Base-by-base conservation (phyloP, 1,140 invertebrate species). In the Riptortus pedestris region DNA sequence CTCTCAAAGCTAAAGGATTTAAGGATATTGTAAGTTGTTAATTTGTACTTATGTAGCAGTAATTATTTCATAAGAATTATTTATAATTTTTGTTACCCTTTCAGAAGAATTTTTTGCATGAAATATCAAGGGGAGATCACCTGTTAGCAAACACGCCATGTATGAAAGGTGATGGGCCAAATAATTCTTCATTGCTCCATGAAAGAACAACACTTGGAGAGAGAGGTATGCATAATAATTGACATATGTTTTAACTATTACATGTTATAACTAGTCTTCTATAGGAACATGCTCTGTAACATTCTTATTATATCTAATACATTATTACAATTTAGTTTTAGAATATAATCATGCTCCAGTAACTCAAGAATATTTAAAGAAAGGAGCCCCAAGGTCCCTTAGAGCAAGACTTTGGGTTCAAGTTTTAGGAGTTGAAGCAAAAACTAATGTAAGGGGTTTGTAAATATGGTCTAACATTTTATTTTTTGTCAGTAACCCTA, bases 361-460 rank as follows among this genome's bases (percentile, higher is more conserved):
- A 7, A 83, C 83, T 60, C 86, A 89, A 74, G 91, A 94, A 75
- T 94, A 84, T 77, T 75, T 91, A 1, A 94, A 94, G 77, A 85
- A 83, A 67, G 91, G 91, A 1, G 88, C 87, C 69, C 90, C 91
- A 0, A 80, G 85, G 66, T 84, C 84, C 65, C 74, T 92, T 1
- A 75, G 92, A 51, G 85, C 85, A 0, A 81, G 78, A 68, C 75
- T 94, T 1, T 95, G 91, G 91, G 80, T 84, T 1, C 82, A 91
- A 65, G 84, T 93, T 16, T 77, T 95, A 22, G 88, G 88, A 38
- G 83, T 88, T 0, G 80, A 86, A 61, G 75, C 90, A 5, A 83
- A 81, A 69, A 74, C 79, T 43, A 80, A 81, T 72, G 84, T 85
- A 76, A 68, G 43, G 59, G 73, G n/a, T n/a, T 57, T 74, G 9